Evolutionary conservation across 2,888 invertebrate species (phyloP).

Genomic region (Euzetes globulus): DNA sequence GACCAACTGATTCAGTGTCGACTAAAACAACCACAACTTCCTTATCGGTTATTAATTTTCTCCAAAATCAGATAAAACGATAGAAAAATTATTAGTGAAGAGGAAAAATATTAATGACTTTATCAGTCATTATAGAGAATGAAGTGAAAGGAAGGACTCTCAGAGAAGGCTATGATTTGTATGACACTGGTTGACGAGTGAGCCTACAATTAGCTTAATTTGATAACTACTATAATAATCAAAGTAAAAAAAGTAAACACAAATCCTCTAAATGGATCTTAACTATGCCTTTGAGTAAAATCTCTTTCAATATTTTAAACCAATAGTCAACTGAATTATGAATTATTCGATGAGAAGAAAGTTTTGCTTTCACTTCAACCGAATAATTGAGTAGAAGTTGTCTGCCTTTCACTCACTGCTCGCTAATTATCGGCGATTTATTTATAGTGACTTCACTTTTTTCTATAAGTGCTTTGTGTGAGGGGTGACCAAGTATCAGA

Average conservation of each 20-base stretch:
- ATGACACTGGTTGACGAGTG: neutral
- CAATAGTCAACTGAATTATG: no score
- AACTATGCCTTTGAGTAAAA: no score
- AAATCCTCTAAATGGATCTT: no score
- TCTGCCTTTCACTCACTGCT: neutral
- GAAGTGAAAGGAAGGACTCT: no score
- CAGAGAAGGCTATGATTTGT: neutral
- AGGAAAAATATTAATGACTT: neutral
- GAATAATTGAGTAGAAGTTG: neutral
- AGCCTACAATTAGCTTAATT: neutral
- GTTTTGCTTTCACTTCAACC: neutral
- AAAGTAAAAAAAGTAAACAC: neutral
- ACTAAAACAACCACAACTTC: neutral
- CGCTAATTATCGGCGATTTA: conserved; percentile 2
- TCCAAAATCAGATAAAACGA: neutral
- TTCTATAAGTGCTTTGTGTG: no score
- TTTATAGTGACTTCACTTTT: conserved; percentile 1
- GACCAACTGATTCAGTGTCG: neutral
- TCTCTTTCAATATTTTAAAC: no score
- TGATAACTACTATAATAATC: neutral
- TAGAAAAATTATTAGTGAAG: no score
- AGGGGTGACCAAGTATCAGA: no score
- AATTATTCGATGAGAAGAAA: no score
- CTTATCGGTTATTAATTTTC: neutral
- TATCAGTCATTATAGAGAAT: neutral